These are phyloP conservation scores for Procambarus clarkii DNA, from an alignment of 1,140 invertebrate species.

Conservation along the genomic window DNA sequence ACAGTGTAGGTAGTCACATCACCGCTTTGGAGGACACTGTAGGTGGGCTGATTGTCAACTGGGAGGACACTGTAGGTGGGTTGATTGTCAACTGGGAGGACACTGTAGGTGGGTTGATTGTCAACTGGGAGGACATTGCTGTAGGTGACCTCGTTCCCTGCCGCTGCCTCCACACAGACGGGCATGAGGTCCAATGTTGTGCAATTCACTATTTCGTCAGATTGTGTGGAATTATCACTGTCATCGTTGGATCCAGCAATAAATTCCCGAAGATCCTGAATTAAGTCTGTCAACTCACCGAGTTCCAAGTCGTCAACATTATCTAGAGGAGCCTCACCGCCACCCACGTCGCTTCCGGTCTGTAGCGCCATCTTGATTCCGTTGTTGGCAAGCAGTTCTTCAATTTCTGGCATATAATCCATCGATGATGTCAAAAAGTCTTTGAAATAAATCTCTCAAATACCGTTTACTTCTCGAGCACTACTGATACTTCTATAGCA, in stretches of 20 bases:
- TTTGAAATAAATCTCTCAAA: too few species aligned
- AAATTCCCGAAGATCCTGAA: not conserved
- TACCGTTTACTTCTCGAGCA: too few species aligned
- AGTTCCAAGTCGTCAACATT: not conserved
- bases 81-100: too few species aligned
- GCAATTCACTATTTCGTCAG: not conserved
- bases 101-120: too few species aligned
- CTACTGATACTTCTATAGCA: too few species aligned
- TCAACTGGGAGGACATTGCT: too few species aligned
- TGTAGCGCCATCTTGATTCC: not conserved
- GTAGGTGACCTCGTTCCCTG: not conserved
- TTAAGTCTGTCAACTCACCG: not conserved
- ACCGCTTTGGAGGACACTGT: not conserved
- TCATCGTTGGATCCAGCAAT: not conserved
- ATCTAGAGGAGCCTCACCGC: too few species aligned
- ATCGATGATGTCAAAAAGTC: too few species aligned
- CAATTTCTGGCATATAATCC: too few species aligned
- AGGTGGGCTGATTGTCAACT: too few species aligned
- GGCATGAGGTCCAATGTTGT: not conserved
- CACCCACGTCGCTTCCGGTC: not conserved
- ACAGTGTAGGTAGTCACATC: not conserved
- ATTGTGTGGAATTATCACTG: not conserved
- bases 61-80: too few species aligned
- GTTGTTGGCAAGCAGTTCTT: too few species aligned
- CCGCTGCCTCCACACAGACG: not conserved